Evolutionary conservation across 2,797 vertebrate species (phyloP).

Genomic region (Heterohyrax brucei): DNA sequence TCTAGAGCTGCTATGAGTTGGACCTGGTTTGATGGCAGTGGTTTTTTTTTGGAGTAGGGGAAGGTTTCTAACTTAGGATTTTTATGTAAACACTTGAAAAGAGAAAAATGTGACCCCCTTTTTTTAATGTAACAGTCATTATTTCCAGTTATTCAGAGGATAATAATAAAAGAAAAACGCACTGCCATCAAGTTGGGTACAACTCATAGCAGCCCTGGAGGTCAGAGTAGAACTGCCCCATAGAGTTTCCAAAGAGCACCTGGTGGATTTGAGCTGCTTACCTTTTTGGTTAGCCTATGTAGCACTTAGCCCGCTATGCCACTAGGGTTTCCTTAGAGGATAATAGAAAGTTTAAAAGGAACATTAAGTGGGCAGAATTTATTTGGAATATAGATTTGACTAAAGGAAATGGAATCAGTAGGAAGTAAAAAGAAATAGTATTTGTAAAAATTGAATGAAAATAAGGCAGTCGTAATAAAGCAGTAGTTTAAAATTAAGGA

Average conservation of each 20-base stretch:
- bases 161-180: constrained; percentile 19
- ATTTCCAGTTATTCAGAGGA: constrained; percentile 31
- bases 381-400: constrained; percentile 66
- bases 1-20: too few species aligned
- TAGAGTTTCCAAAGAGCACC: too few species aligned
- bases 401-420: constrained; percentile 57
- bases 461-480: constrained; percentile 49
- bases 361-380: constrained; percentile 10
- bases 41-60: too few species aligned
- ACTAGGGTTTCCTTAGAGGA: not conserved
- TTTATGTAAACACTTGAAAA: constrained; percentile 68
- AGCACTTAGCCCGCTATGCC: too few species aligned
- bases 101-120: constrained; percentile 37
- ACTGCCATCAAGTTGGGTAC: too few species aligned
- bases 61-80: not conserved
- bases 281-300: too few species aligned
- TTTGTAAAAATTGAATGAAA: constrained; percentile 38
- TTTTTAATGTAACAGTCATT: constrained; percentile 48
- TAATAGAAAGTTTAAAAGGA: constrained; percentile 51
- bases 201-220: too few species aligned
- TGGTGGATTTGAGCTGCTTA: too few species aligned
- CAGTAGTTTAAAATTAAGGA: constrained; percentile 39
- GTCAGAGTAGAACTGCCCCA: too few species aligned
- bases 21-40: too few species aligned
- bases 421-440: not conserved